Base-by-base conservation (phyloP, 1,140 invertebrate genomes). In the Leptopilina clavipes region DNA sequence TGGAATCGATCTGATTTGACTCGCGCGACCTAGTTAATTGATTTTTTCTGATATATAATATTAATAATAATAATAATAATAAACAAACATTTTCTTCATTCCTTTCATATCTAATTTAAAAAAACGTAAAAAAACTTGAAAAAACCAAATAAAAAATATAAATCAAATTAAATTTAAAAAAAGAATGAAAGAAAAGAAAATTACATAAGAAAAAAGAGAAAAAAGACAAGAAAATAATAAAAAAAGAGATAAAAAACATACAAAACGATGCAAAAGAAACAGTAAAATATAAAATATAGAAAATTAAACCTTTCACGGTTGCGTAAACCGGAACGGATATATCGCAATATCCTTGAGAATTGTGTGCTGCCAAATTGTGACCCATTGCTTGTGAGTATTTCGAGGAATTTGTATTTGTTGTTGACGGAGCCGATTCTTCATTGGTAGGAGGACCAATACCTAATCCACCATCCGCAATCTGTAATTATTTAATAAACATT, bases 281-380 rank as follows among this genome's bases (percentile, higher is more conserved):
- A n/a, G 0, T 40, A 40, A 40, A 40, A 40, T 40, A 40, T 40
- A 9, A 40, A 40, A 40, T 7, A 40, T 3, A 40, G 8, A 9
- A 40, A 40, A 40, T 6, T 40, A 40, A 40, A 96, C 95, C 97
- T 93, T 98, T 98, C 17, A 99, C 96, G 40, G 97, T 98, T 19
- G 97, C 97, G 90, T 98, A 99, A 14, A 99, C 97, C 52, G 97
- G 97, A 72, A 98, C 96, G 56, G 94, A 96, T 83, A 96, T 96
- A 89, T 96, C 95, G 89, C 95, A 95, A 87, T 96, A 96, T 78
- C 95, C 95, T 81, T 90, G 88, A 22, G 88, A 87, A 79, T 88
- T 89, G 73, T 90, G 89, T 14, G 88, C 88, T 1, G 89, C 89
- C 52, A 90, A 83, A 79, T 89, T 90, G 72, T 89, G 89, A 44